Conservation (phyloP, 2,113 vertebrate species). For the Cephalopholis sonnerati region DNA sequence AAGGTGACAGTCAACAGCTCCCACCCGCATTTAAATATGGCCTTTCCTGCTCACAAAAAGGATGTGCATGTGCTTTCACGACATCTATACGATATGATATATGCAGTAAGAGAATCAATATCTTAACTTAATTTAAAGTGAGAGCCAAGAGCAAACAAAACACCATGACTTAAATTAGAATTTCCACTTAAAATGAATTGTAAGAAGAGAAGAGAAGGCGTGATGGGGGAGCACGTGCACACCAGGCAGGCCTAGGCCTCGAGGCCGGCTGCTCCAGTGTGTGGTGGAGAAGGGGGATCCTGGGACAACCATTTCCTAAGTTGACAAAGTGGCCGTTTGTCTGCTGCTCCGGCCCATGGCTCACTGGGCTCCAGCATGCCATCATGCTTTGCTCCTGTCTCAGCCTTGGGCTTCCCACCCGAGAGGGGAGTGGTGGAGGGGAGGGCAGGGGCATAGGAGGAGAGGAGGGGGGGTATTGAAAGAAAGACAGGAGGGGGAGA, state of each 20-base stretch:
- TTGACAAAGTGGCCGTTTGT: conserved; percentile 85
- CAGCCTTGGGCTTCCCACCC: conserved; percentile 77
- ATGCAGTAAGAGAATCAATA: not conserved
- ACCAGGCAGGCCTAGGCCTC: conserved; percentile 64
- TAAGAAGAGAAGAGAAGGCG: conserved; percentile 2
- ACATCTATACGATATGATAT: not conserved
- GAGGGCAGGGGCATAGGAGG: conserved; percentile 22
- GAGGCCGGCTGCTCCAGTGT: conserved; percentile 75
- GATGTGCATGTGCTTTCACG: not conserved
- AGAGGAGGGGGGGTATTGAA: conserved; percentile 25
- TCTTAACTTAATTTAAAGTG: not conserved
- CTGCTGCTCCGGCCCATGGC: conserved; percentile 75
- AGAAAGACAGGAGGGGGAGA: conserved; percentile 58
- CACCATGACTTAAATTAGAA: not conserved
- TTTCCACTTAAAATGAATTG: conserved; percentile 3
- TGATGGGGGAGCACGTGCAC: conserved; percentile 63
- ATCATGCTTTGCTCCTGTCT: conserved; percentile 79
- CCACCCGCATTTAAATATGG: conserved; percentile 39
- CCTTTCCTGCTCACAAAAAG: conserved; percentile 36
- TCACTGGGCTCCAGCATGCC: conserved; percentile 79
- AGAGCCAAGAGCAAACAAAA: not conserved
- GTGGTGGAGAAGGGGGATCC: conserved; percentile 82
- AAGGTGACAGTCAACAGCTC: conserved; percentile 60
- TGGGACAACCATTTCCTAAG: conserved; percentile 85
- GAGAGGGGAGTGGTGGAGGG: conserved; percentile 60